Evolutionary conservation across 2,888 invertebrate species (phyloP).

Genomic region (Cecidostiba fungosa): DNA sequence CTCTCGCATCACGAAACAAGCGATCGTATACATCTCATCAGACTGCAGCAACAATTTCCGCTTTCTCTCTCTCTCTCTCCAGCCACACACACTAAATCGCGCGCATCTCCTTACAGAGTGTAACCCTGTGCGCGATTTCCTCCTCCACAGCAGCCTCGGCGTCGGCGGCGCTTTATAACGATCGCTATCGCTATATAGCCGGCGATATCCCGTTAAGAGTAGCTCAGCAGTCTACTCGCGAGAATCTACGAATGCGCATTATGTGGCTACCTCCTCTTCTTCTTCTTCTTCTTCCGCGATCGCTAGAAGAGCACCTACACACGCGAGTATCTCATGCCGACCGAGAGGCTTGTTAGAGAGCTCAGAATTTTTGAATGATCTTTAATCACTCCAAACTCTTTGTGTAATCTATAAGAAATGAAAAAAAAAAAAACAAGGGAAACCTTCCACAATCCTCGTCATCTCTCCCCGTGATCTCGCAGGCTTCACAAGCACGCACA

Average conservation of each 20-base stretch:
- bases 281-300: conserved; percentile 36
- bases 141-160: neutral
- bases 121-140: neutral
- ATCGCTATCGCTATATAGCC: conserved; percentile 52
- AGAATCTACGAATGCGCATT: conserved; percentile 43
- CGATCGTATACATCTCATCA: neutral
- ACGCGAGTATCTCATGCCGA: no score
- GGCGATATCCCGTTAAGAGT: conserved; percentile 56
- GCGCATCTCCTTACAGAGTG: neutral
- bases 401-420: neutral
- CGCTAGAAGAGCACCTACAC: conserved; percentile 28
- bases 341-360: no score
- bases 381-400: neutral
- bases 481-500: neutral
- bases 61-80: neutral
- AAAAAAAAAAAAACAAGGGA: neutral
- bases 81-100: neutral
- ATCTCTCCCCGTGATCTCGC: neutral
- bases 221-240: conserved; percentile 4
- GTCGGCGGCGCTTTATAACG: conserved; percentile 50
- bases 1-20: neutral
- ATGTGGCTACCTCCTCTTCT: neutral
- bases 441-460: neutral
- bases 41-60: neutral
- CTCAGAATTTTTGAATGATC: no score